Conservation (phyloP, 2,888 invertebrate species). For the Caenorhabditis wallacei region DNA sequence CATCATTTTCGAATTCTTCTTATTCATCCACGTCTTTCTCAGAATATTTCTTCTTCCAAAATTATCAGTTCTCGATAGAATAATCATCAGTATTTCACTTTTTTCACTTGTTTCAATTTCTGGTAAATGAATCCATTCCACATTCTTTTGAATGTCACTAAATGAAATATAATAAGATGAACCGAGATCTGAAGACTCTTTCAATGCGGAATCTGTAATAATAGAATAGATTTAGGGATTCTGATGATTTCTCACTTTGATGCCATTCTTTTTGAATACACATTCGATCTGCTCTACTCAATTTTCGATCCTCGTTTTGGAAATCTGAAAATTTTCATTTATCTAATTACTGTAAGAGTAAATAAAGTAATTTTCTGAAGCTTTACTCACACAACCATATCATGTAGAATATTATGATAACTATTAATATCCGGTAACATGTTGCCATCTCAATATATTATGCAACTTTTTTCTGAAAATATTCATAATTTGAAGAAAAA, state of each 20-base stretch:
- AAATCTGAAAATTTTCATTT: too few relatives aligned
- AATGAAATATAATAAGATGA: constrained; percentile 5
- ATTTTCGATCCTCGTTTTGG: too few relatives aligned
- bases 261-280: constrained; percentile 1
- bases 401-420: too few relatives aligned
- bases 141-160: constrained; percentile 17
- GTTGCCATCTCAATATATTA: too few relatives aligned
- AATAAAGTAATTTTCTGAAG: too few relatives aligned
- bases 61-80: constrained; percentile 20
- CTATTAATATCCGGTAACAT: too few relatives aligned
- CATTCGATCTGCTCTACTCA: background rate
- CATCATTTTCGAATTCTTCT: background rate
- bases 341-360: too few relatives aligned
- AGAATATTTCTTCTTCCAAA: constrained; percentile 27
- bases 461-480: too few relatives aligned
- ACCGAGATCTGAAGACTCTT: constrained; percentile 8
- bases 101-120: constrained; percentile 7
- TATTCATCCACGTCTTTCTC: constrained; percentile 36
- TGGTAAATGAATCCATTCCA: constrained; percentile 18
- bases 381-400: too few relatives aligned
- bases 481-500: too few relatives aligned
- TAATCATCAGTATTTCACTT: constrained; percentile 27
- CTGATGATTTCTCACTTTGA: background rate
- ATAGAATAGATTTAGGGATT: background rate
- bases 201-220: background rate